These are phyloP conservation scores for Athene cunicularia DNA, from an alignment of 2,113 vertebrate species.

Conservation along the genomic window DNA sequence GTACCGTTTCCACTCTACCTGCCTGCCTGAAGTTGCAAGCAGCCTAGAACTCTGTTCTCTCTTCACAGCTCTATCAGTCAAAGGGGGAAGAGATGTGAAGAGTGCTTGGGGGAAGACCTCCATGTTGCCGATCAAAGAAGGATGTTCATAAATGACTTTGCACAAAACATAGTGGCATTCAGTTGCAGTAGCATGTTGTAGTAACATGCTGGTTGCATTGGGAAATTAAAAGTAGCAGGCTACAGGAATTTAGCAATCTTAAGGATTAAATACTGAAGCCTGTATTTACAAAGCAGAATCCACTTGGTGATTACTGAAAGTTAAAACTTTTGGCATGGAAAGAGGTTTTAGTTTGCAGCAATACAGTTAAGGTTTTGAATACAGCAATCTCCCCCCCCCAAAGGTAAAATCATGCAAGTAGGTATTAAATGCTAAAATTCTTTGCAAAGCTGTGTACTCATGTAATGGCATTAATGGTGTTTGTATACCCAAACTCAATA, in stretches of 20 bases:
- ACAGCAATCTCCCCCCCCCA: not conserved
- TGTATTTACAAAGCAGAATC: not conserved
- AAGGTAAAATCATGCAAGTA: not conserved
- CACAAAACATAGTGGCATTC: not conserved
- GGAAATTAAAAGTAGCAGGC: not conserved
- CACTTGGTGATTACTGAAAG: not conserved
- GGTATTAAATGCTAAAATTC: too few species aligned
- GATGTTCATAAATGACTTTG: accelerated
- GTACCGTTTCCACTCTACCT: not conserved
- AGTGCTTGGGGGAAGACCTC: not conserved
- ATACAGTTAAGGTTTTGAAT: not conserved
- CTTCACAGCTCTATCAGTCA: not conserved
- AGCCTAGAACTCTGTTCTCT: not conserved
- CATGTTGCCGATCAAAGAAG: not conserved
- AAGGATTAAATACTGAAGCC: not conserved
- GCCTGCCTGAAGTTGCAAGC: not conserved
- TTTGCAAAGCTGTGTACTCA: not conserved
- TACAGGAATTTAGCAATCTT: not conserved
- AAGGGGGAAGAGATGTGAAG: not conserved
- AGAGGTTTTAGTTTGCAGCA: not conserved
- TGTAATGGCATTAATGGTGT: not conserved
- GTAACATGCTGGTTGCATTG: not conserved
- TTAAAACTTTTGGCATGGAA: not conserved
- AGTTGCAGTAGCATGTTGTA: not conserved
- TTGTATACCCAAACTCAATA: not conserved